A percentile compares a stretch with the other conserved stretches of the same genome.
Evolutionary conservation across 1,140 invertebrate genomes (phyloP).

Genomic region (Hyphantria cunea): DNA sequence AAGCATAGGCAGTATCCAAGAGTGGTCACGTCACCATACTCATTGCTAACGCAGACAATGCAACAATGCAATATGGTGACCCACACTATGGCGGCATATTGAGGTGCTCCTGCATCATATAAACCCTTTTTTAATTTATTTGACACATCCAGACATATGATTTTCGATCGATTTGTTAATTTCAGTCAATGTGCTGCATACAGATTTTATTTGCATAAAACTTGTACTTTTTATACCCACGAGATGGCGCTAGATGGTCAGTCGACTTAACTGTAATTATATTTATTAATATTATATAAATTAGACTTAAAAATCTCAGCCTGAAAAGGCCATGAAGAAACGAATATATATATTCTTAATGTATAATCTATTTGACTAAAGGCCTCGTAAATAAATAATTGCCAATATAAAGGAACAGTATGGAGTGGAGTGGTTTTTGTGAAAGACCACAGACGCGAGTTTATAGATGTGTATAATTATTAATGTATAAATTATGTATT

Average conservation of each 20-base stretch:
- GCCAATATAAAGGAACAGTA: neutral
- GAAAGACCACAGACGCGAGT: conserved; percentile 9
- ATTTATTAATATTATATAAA: neutral
- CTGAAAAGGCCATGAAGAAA: neutral
- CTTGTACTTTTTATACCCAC: neutral
- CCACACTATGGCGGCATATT: too few species aligned
- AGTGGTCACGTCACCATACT: too few species aligned
- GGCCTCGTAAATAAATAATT: neutral
- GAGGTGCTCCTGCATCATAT: too few species aligned
- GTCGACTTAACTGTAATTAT: neutral
- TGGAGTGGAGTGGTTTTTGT: conserved; percentile 8
- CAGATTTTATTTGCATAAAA: too few species aligned
- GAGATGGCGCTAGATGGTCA: neutral
- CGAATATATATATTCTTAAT: neutral
- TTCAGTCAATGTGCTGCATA: too few species aligned
- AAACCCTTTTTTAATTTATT: too few species aligned
- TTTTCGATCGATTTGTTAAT: too few species aligned
- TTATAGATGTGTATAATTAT: conserved; percentile 15
- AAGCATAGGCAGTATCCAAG: too few species aligned
- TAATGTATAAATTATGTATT: conserved; percentile 26
- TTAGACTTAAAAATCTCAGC: conserved; percentile 1
- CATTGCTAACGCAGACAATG: too few species aligned
- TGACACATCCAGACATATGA: too few species aligned
- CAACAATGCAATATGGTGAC: too few species aligned
- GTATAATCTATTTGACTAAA: neutral